These are phyloP conservation scores for Caenorhabditis elegans DNA, from an alignment of 1,140 invertebrate species.

Conservation along the genomic window WBcel235 BX284605.5:12001501-12002000, in stretches of 20 bases:
- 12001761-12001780: slow-evolving; percentile 39
- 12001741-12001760: slow-evolving; percentile 41
- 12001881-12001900: background rate
- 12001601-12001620: too few species aligned
- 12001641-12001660: too few species aligned
- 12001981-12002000: background rate
- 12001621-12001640: too few species aligned
- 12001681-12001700: background rate
- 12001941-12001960: background rate
- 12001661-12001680: too few species aligned
- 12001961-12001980: slow-evolving; percentile 12
- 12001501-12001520: too few species aligned
- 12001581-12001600: too few species aligned
- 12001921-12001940: background rate
- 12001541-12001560: too few species aligned
- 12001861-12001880: slow-evolving; percentile 26
- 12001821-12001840: background rate
- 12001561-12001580: too few species aligned
- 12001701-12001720: slow-evolving; percentile 35
- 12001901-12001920: slow-evolving; percentile 7
- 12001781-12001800: background rate
- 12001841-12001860: background rate
- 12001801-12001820: background rate
- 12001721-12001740: slow-evolving; percentile 37
- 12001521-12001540: too few species aligned